Conservation (phyloP, 1,140 invertebrate genomes). For the Aricia agestis region DNA sequence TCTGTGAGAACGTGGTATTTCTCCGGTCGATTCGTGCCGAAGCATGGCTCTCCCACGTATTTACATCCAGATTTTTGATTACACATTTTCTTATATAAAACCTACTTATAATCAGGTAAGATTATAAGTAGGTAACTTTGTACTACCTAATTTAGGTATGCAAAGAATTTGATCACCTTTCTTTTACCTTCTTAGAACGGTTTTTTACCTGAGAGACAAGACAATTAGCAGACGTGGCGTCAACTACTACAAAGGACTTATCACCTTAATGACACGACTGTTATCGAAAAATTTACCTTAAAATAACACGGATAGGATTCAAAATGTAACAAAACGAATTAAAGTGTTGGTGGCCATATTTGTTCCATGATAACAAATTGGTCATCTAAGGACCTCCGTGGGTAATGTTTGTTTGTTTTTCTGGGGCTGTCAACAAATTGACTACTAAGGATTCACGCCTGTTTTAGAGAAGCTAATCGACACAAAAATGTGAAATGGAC, state of each 20-base stretch:
- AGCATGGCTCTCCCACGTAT: no score
- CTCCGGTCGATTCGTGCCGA: no score
- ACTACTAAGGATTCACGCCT: not conserved
- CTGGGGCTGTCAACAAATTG: not conserved
- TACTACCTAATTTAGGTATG: not conserved
- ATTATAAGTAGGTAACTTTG: no score
- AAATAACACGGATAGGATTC: not conserved
- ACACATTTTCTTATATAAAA: no score
- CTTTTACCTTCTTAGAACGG: not conserved
- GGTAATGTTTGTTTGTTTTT: conserved; percentile 38
- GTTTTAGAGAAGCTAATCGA: not conserved
- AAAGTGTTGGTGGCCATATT: conserved; percentile 59
- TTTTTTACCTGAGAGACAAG: conserved; percentile 14
- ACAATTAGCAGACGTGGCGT: conserved; percentile 46
- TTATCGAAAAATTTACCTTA: conserved; percentile 33
- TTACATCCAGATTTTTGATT: no score
- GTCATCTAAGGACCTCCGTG: conserved; percentile 56
- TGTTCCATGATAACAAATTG: conserved; percentile 69
- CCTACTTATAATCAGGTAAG: no score
- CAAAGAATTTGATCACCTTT: not conserved
- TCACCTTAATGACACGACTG: conserved; percentile 50
- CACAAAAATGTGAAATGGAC: not conserved
- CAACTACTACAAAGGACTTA: conserved; percentile 70
- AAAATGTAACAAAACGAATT: not conserved
- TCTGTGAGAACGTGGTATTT: no score